Evolutionary conservation across 2,888 invertebrate species (phyloP).

Genomic region (Cephonodes hylas): DNA sequence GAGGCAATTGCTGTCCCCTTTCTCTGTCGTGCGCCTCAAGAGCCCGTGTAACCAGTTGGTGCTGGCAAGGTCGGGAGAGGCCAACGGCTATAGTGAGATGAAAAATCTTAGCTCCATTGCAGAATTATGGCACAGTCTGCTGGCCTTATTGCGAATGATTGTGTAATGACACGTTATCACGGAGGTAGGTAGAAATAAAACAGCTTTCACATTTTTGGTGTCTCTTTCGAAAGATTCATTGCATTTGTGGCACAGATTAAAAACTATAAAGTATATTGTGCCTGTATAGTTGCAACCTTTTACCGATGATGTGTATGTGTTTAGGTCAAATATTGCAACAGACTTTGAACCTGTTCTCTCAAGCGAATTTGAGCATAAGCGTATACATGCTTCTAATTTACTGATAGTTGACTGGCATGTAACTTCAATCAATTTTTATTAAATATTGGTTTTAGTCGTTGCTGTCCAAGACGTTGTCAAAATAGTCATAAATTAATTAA

Average conservation of each 20-base stretch:
- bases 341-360: background rate
- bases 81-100: slow-evolving; percentile 8
- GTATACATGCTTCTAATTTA: no score
- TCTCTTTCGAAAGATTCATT: background rate
- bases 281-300: background rate
- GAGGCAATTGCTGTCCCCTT: slow-evolving; percentile 15
- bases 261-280: background rate
- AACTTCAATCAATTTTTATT: no score
- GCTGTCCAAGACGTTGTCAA: no score
- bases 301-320: background rate
- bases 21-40: slow-evolving; percentile 11
- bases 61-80: slow-evolving; percentile 10
- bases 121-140: background rate
- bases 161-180: background rate
- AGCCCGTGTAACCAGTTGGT: slow-evolving; percentile 9
- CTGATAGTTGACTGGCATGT: no score
- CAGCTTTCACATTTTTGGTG: background rate
- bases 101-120: background rate
- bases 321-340: background rate
- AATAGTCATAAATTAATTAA: no score
- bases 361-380: no score
- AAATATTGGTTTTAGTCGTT: no score
- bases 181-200: background rate
- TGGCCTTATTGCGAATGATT: slow-evolving; percentile 1
- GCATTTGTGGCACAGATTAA: background rate